phyloP scores from a whole-genome alignment of 2,888 invertebrate species.

The Ophion ellenae region DNA sequence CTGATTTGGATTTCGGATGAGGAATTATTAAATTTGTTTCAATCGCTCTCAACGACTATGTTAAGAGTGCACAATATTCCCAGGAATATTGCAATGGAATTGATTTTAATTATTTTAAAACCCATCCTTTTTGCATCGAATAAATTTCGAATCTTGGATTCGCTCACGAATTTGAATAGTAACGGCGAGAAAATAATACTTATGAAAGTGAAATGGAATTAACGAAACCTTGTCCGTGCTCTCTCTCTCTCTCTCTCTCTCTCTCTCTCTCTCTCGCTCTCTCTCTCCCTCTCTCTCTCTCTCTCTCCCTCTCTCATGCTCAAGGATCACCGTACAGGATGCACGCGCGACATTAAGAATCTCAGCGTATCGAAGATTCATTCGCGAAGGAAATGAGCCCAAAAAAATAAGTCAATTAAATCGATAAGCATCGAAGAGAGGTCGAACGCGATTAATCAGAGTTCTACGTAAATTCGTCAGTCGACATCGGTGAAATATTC shows the following conservation, averaged over 20 bases:
- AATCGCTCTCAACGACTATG: not conserved
- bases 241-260: not conserved
- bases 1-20: not conserved
- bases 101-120: not conserved
- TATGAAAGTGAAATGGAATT: not conserved
- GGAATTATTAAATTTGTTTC: not conserved
- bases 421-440: conserved; percentile 8
- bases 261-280: not conserved
- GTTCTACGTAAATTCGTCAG: not conserved
- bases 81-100: too few relatives aligned
- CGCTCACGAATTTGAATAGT: not conserved
- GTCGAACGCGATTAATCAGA: not conserved
- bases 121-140: not conserved
- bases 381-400: not conserved
- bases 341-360: not conserved
- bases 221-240: not conserved
- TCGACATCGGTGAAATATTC: not conserved
- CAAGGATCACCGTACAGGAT: not conserved
- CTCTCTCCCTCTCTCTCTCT: not conserved
- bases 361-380: not conserved
- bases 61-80: not conserved
- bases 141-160: not conserved
- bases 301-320: not conserved
- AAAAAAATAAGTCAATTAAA: not conserved
- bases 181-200: not conserved